Evolutionary conservation across 2,888 invertebrate species (phyloP).

Genomic region (Archips crataeganus): DNA sequence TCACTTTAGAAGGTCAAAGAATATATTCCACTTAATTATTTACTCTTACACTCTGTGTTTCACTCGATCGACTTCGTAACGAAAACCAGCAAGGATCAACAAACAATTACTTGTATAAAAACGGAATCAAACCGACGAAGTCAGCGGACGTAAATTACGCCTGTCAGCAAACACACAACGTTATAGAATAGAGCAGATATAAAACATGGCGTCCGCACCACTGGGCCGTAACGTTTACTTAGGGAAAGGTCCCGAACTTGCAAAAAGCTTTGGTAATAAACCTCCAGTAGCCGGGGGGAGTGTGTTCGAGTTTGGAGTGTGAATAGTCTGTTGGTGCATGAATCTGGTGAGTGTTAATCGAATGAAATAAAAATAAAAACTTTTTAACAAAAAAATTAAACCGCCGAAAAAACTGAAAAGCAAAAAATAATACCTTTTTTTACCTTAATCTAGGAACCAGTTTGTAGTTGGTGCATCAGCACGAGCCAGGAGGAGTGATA

Average conservation of each 20-base stretch:
- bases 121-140: neutral
- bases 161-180: neutral
- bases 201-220: neutral
- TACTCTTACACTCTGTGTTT: no score
- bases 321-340: neutral
- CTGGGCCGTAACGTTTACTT: conserved; percentile 37
- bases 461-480: no score
- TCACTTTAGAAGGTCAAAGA: no score
- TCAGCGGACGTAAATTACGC: conserved; percentile 3
- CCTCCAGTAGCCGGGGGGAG: conserved; percentile 13
- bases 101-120: neutral
- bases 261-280: conserved; percentile 34
- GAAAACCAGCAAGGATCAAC: neutral
- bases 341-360: no score
- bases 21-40: no score
- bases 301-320: conserved; percentile 16
- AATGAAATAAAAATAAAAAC: no score
- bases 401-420: no score
- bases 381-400: no score
- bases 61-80: no score
- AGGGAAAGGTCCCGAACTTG: conserved; percentile 35
- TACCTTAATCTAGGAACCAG: no score
- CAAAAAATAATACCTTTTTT: no score
- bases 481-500: no score
- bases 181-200: neutral